phyloP scores from a whole-genome alignment of 2,888 invertebrate species.

The Gnatocerus cornutus region DNA sequence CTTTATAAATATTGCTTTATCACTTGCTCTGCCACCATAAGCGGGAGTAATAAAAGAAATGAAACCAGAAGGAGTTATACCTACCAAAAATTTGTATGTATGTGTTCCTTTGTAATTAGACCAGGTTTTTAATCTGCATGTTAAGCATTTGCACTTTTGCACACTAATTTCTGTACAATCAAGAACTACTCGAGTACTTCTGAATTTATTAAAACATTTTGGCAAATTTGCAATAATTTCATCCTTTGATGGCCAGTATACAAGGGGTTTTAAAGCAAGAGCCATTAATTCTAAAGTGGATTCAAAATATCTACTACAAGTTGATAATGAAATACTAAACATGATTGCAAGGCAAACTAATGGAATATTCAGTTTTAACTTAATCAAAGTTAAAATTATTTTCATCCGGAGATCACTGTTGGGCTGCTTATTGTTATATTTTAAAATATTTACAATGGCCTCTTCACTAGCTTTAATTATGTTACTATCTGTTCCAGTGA shows the following conservation, averaged over 20 bases:
- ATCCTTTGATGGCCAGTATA: background rate
- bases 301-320: background rate
- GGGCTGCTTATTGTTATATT: background rate
- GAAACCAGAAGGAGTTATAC: constrained; percentile 40
- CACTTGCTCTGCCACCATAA: constrained; percentile 20
- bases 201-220: background rate
- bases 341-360: background rate
- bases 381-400: background rate
- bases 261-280: background rate
- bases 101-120: constrained; percentile 32
- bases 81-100: constrained; percentile 44
- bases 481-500: background rate
- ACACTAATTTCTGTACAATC: background rate
- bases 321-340: background rate
- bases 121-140: background rate
- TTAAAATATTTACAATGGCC: background rate
- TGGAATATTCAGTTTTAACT: background rate
- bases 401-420: too few species aligned
- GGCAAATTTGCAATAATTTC: background rate
- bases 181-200: background rate
- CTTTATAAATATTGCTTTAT: constrained; percentile 47
- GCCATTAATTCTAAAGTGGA: background rate
- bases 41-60: constrained; percentile 36
- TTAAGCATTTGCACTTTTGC: background rate
- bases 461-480: background rate